Base-by-base conservation (phyloP, 2,113 vertebrate genomes). In the Motacilla alba region DNA sequence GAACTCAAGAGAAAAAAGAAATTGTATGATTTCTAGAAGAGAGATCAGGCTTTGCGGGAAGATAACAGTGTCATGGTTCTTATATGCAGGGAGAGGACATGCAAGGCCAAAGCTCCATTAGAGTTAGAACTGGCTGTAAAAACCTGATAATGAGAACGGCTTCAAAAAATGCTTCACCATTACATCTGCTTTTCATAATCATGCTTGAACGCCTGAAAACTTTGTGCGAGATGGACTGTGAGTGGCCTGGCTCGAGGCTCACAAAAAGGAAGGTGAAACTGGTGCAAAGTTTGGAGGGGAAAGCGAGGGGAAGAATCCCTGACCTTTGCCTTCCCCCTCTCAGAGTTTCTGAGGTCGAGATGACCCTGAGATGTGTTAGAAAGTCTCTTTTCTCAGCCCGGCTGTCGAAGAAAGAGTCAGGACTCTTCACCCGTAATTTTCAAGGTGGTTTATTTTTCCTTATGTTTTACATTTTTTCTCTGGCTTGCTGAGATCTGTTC, bases 241-340 rank as follows among this genome's bases (percentile, higher is more conserved):
- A 49, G 30, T 9, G 26, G 35, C 35, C 43, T 0, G 0, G 24
- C n/a, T 56, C 3, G 1, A 66, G 9, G 20, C 5, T 21, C 24
- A 30, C 24, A 9, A 4, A 49, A 30, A 67, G 7, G 35, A 64
- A 30, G 30, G 15, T 0, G 1, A 75, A 75, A 75, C 15, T 9
- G 35, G 8, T 11, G 13, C 24, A 16, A 16, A 30, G 20, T 17
- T 28, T 12, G 15, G 26, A 58, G 10, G 24, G 7, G 20, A n/a
- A 75, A 75, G 50, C 0, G 1, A 66, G 5, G 35, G 35, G 30
- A 10, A 67, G 43, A 58, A 35, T 26, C 10, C 13, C 13, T 11
- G 50, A 13, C 5, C 15, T 66, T 24, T n/a, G 24, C 43, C 70
- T 66, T 47, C 4, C 3, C 6, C 0, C 8, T 35, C 35, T 35